Evolutionary conservation across 2,888 invertebrate species (phyloP).

Genomic region (Xylocampa areola): DNA sequence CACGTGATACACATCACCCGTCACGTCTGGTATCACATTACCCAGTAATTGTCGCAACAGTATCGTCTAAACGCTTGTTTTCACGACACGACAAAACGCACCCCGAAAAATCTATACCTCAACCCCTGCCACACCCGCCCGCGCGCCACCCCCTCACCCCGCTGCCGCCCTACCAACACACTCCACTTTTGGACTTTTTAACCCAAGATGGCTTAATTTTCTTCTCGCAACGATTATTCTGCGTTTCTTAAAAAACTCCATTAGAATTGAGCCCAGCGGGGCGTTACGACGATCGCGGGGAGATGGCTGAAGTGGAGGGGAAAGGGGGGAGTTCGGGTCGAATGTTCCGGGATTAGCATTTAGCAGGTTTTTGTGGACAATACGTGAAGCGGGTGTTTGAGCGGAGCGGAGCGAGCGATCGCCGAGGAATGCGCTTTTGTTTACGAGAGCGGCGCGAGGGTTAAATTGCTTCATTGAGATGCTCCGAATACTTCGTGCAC

Average conservation of each 20-base stretch:
- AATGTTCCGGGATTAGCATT: constrained; percentile 74
- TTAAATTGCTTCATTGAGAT: constrained; percentile 65
- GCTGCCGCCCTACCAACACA: constrained; percentile 53
- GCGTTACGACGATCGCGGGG: constrained; percentile 52
- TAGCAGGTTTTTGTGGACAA: constrained; percentile 70
- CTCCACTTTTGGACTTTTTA: constrained; percentile 83
- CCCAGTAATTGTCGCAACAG: constrained; percentile 53
- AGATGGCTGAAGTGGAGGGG: constrained; percentile 37
- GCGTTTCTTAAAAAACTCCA: constrained; percentile 80
- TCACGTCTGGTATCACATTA: constrained; percentile 33
- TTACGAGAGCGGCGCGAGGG: constrained; percentile 52
- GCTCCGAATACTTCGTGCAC: constrained; percentile 43
- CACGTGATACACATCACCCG: not conserved
- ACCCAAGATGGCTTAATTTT: constrained; percentile 87
- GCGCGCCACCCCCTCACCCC: constrained; percentile 38
- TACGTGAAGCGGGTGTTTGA: constrained; percentile 58
- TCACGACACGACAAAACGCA: constrained; percentile 70
- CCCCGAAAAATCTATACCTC: constrained; percentile 81
- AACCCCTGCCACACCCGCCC: constrained; percentile 53
- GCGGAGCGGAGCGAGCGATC: constrained; percentile 34
- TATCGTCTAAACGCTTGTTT: constrained; percentile 78
- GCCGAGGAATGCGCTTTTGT: constrained; percentile 63
- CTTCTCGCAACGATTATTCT: constrained; percentile 77
- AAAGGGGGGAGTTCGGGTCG: constrained; percentile 48
- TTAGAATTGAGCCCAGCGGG: constrained; percentile 73